Conservation (phyloP, 2,888 invertebrate species). For the Tuberolachnus salignus region DNA sequence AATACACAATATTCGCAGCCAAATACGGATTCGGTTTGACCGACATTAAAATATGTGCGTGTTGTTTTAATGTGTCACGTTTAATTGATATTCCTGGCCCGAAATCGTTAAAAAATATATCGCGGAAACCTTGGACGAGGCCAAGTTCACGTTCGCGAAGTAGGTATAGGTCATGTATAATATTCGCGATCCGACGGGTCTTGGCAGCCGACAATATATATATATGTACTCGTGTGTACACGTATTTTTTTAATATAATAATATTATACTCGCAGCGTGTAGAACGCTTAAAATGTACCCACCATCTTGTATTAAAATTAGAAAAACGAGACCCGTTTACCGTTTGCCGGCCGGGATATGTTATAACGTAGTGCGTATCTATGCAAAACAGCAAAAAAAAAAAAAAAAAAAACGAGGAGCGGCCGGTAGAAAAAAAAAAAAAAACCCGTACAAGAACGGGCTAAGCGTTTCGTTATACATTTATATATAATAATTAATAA, state of each 20-base stretch:
- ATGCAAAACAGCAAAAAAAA: too few relatives aligned
- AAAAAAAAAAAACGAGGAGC: neutral
- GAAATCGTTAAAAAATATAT: neutral
- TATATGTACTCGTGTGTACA: too few relatives aligned
- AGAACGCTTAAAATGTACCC: neutral
- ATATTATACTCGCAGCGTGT: too few relatives aligned
- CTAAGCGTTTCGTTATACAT: too few relatives aligned
- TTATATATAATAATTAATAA: too few relatives aligned
- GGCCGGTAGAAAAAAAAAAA: neutral
- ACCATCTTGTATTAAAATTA: neutral
- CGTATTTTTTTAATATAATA: too few relatives aligned
- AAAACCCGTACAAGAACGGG: too few relatives aligned
- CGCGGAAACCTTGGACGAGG: neutral
- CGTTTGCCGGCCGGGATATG: neutral
- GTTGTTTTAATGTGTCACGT: neutral
- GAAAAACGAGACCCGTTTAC: slow-evolving; percentile 6
- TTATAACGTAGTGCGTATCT: too few relatives aligned
- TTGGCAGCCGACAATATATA: slow-evolving; percentile 1
- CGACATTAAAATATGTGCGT: slow-evolving; percentile 3
- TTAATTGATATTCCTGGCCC: slow-evolving; percentile 15
- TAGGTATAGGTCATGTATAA: too few relatives aligned
- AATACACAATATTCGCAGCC: too few relatives aligned
- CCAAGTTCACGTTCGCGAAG: slow-evolving; percentile 8
- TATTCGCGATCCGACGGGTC: neutral
- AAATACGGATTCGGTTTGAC: too few relatives aligned